Base-by-base conservation (phyloP, 1,140 invertebrate species). In the Sarcophaga bullata region DNA sequence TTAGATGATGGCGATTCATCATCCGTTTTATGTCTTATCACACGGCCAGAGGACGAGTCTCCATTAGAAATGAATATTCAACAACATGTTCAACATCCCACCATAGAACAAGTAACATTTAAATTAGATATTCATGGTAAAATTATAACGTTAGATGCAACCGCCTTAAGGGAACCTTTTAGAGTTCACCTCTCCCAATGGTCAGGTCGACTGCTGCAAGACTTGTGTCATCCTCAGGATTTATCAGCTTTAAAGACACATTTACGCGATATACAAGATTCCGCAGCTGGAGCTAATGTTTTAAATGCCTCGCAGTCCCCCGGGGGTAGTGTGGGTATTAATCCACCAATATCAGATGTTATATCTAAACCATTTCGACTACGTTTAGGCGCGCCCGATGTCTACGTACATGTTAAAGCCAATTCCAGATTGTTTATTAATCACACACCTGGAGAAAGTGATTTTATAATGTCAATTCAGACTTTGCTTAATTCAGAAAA, bases 391-490 rank as follows among this genome's bases (percentile, higher is more conserved):
- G 90, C 92, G 81, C 92, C 94, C 84, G 95, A 96, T 87, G 94
- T 94, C 87, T 96, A 94, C 90, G 92, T 98, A 82, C 94, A 95
- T 89, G 95, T 98, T 82, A 95, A 96, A 92, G 97, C 96, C 54
- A 96, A 96, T 90, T 97, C 96, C 85, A 96, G 95, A 91, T 91
- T 95, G 83, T 97, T 97, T 89, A 94, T 93, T 86, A 95, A 93
- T 88, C 92, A 93, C 72, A 92, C 93, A 83, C 92, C 92, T 81
- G 92, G 92, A 83, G 95, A 96, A 84, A 92, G 92, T 80, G 96
- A 97, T 87, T 97, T 97, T 90, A 95, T 98, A 83, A 97, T 98
- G 94, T 95, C 97, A 73, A 96, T 96, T 73, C 96, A 97, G 91
- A 96, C 96, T 76, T 94, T 98, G 80, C 89, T 92, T 91, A 92